Evolutionary conservation across 2,888 invertebrate species (phyloP).

Genomic region (Ischnus inquisitorius): DNA sequence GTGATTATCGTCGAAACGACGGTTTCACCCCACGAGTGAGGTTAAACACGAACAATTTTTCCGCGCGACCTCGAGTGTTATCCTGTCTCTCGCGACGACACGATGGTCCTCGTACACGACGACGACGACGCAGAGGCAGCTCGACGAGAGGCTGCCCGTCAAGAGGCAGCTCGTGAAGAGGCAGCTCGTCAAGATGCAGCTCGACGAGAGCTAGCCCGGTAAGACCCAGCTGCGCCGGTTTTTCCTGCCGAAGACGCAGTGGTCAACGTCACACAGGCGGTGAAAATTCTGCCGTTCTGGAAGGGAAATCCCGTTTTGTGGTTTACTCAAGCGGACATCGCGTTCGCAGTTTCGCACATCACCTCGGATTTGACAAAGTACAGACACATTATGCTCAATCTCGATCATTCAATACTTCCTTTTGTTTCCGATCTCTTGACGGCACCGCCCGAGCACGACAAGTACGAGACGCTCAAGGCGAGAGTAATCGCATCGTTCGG

Average conservation of each 20-base stretch:
- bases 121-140: too few relatives aligned
- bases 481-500: slow-evolving; percentile 56
- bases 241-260: background rate
- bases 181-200: too few relatives aligned
- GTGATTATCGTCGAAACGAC: too few relatives aligned
- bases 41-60: background rate
- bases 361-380: slow-evolving; percentile 49
- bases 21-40: background rate
- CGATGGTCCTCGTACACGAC: background rate
- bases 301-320: slow-evolving; percentile 58
- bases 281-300: slow-evolving; percentile 67
- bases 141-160: background rate
- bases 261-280: background rate
- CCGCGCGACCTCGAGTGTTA: too few relatives aligned
- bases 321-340: slow-evolving; percentile 64
- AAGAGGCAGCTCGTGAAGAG: background rate
- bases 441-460: slow-evolving; percentile 40
- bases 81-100: too few relatives aligned
- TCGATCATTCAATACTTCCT: slow-evolving; percentile 54
- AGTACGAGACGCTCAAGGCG: slow-evolving; percentile 56
- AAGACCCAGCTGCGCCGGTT: too few relatives aligned
- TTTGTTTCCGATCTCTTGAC: slow-evolving; percentile 61
- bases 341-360: slow-evolving; percentile 50
- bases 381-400: slow-evolving; percentile 40
- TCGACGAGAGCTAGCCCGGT: too few relatives aligned